Base-by-base conservation (phyloP, 2,113 vertebrate species). In the Saguinus midas region DNA sequence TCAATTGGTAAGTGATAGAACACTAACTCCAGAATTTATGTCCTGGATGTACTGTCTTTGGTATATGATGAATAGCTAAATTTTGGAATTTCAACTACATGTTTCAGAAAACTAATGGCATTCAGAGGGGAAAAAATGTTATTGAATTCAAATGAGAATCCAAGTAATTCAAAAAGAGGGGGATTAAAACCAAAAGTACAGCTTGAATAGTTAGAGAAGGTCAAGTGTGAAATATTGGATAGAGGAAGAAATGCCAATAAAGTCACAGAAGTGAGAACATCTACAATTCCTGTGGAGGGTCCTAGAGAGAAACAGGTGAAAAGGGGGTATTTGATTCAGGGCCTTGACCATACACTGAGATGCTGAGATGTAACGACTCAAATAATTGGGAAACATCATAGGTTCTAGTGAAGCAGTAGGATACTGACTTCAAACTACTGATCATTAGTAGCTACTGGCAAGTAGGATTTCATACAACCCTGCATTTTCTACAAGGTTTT, bases 31-130 rank as follows among this genome's bases (percentile, higher is more conserved):
- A 52, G 43, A 84, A 91, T 55, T 87, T 16, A 87, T 76, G 37
- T 57, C 32, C 16, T 64, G 58, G 66, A 75, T 87, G 10, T 16
- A 58, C 40, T 87, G 32, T 64, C 66, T 93, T 85, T 83, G 37
- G 8, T 73, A 40, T 52, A 52, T 72, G 35, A 94, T 37, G 83
- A 81, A 89, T 6, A 87, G 27, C 29, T 76, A 94, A 83, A 64
- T 70, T 96, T 92, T 94, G 32, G 45, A 95, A 90, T 90, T 91
- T 6, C 25, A 83, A 70, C 48, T 29, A 66, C 35, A 82, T 40
- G 4, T 70, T 87, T 87, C 37, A 85, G 37, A 95, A 95, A 90
- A 75, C 11, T 23, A 81, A 78, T 14, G 72, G 23, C 32, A 78
- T 52, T 84, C 18, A 72, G 10, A 43, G 0, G 5, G 14, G 6